Evolutionary conservation across 1,140 invertebrate species (phyloP).

Genomic region (Bombus consobrinus): DNA sequence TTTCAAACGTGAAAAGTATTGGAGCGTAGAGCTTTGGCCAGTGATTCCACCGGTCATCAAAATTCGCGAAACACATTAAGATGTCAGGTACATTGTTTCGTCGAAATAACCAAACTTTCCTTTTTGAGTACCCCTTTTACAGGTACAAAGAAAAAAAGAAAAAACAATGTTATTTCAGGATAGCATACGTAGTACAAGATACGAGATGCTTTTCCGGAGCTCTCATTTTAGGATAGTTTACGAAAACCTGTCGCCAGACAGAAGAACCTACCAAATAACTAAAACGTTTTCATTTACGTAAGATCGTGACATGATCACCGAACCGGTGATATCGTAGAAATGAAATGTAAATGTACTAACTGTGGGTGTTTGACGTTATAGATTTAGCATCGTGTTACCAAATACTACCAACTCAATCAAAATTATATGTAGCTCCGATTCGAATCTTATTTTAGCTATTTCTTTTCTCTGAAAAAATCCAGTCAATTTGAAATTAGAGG

Average conservation of each 20-base stretch:
- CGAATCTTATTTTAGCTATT: slow-evolving; percentile 33
- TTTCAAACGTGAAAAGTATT: slow-evolving; percentile 40
- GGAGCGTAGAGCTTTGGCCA: slow-evolving; percentile 36
- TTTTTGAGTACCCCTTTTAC: slow-evolving; percentile 75
- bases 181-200: slow-evolving; percentile 59
- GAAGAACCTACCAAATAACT: slow-evolving; percentile 60
- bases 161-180: slow-evolving; percentile 54
- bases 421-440: slow-evolving; percentile 42
- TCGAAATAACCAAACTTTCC: slow-evolving; percentile 64
- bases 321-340: slow-evolving; percentile 61
- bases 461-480: slow-evolving; percentile 1
- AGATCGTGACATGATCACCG: slow-evolving; percentile 42
- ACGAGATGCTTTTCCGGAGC: slow-evolving; percentile 58
- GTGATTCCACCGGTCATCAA: slow-evolving; percentile 47
- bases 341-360: slow-evolving; percentile 60
- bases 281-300: slow-evolving; percentile 54
- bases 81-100: slow-evolving; percentile 48
- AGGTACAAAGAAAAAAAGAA: slow-evolving; percentile 64
- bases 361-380: slow-evolving; percentile 64
- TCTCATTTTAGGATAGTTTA: slow-evolving; percentile 62
- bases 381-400: slow-evolving; percentile 39
- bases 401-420: slow-evolving; percentile 57
- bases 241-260: slow-evolving; percentile 48
- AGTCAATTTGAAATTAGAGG: slow-evolving; percentile 38
- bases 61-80: slow-evolving; percentile 27